Conservation (phyloP, 2,113 vertebrate genomes). For the Podarcis raffonei region DNA sequence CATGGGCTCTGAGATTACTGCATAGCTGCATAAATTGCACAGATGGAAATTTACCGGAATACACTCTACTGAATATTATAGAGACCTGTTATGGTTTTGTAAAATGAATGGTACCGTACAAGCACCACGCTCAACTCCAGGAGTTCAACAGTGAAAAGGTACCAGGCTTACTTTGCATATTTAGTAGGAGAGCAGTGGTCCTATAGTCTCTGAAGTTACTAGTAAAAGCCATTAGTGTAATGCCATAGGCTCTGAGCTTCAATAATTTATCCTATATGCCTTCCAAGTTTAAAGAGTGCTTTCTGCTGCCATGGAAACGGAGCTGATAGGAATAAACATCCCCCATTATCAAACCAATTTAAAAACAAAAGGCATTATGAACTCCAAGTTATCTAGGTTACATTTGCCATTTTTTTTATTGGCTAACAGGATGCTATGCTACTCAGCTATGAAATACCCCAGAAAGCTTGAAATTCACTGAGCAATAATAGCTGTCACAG, state of each 20-base stretch:
- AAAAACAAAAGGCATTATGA: neutral
- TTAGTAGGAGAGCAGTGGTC: neutral
- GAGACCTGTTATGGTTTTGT: neutral
- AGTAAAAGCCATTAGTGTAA: neutral
- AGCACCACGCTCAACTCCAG: neutral
- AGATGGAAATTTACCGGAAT: neutral
- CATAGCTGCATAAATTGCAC: neutral
- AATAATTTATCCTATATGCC: neutral
- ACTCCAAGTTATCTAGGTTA: neutral
- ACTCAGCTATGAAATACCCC: neutral
- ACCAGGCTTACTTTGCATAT: neutral
- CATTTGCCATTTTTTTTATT: neutral
- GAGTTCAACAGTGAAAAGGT: neutral
- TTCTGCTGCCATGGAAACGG: neutral
- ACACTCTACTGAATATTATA: neutral
- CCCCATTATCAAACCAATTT: neutral
- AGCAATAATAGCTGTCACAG: neutral
- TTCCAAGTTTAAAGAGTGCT: neutral
- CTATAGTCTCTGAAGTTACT: neutral
- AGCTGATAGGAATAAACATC: neutral
- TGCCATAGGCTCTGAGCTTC: neutral
- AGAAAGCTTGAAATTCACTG: neutral
- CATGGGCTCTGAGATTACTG: fast-evolving
- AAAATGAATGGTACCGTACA: fast-evolving
- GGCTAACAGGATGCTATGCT: neutral